Evolutionary conservation across 2,888 invertebrate genomes (phyloP).

Genomic region (Petrolisthes cinctipes): DNA sequence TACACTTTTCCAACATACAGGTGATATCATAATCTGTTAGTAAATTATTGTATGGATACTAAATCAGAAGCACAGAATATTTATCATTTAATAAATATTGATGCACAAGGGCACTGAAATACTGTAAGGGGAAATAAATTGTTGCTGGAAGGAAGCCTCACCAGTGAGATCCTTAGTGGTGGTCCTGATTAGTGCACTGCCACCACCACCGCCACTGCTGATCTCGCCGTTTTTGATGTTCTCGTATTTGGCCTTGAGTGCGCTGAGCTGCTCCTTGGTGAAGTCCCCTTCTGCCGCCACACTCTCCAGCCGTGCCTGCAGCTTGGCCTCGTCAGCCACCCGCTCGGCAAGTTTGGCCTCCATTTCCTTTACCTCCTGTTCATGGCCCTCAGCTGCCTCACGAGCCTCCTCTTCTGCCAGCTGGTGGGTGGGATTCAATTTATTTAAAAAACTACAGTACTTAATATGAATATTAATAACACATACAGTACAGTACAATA

Average conservation of each 20-base stretch:
- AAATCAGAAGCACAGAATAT: too few relatives aligned
- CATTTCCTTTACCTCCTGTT: constrained; percentile 68
- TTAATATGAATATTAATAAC: too few relatives aligned
- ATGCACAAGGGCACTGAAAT: too few relatives aligned
- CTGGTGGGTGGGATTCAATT: constrained; percentile 7
- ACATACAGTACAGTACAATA: too few relatives aligned
- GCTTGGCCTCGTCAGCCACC: constrained; percentile 73
- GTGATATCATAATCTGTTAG: too few relatives aligned
- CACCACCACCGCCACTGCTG: constrained; percentile 23
- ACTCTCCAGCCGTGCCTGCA: constrained; percentile 73
- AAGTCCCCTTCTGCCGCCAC: constrained; percentile 71
- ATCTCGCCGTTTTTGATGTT: constrained; percentile 63
- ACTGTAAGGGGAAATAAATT: too few relatives aligned
- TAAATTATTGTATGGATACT: too few relatives aligned
- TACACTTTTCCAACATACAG: too few relatives aligned
- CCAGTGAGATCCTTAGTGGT: background rate
- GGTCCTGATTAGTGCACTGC: background rate
- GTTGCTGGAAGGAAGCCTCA: background rate
- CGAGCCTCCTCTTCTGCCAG: constrained; percentile 63
- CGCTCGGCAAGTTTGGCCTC: constrained; percentile 68
- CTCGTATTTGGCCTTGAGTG: constrained; percentile 66
- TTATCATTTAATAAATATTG: too few relatives aligned
- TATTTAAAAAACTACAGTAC: too few relatives aligned
- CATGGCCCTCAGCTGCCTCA: constrained; percentile 68
- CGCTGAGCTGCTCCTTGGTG: constrained; percentile 72